Evolutionary conservation across 2,797 vertebrate species (phyloP), one percentile per base, ranked within the genome.

Genomic region (Astyanax mexicanus): DNA sequence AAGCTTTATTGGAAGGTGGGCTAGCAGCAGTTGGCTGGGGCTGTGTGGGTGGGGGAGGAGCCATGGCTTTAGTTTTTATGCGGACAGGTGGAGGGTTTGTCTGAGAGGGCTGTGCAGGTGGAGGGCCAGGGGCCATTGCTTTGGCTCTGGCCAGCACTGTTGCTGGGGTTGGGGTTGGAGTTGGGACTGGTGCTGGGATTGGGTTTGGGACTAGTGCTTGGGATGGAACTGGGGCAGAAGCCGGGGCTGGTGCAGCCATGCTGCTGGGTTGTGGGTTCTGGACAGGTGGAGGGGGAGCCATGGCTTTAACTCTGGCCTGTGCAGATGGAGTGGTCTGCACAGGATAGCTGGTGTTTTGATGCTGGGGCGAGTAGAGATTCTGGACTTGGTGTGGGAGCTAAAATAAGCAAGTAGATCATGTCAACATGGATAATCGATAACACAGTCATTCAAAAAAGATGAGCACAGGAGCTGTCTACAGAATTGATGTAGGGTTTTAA

Each of bases 291-390:
- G 86, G 77, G 35, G 93, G 84, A 89, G 94, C 72, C 85, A 82
- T 94, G 23, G 37, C 52, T 66, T 80, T 83, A 51, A 54, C 49
- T 62, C 70, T 80, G 10, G 65, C 29, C 21, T 60, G 73, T 9
- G 65, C 69, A 44, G 94, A 85, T 93, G 94, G 82, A 38, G 67
- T 8, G 21, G 21, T 65, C 40, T 94, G 95, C 0, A 86, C 66
- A 83, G 79, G 64, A 84, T 90, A 61, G 84, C 9, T 80, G 58
- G 40, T 37, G 73, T 12, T 35, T 29, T 58, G 61, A 75, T 2
- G 69, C 61, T 52, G 54, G 5, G 52, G 81, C 29, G 52, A 38
- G 79, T 72, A 62, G 64, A 80, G 44, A 32, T 23, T 74, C 83
- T 91, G 93, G 60, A 87, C 86, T 12, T 84, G 84, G 74, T 78